Percentiles rank a stretch among this genome's conserved stretches.
phyloP scores from a whole-genome alignment of 1,140 invertebrate genomes.

The Drosophila ironensis region DNA sequence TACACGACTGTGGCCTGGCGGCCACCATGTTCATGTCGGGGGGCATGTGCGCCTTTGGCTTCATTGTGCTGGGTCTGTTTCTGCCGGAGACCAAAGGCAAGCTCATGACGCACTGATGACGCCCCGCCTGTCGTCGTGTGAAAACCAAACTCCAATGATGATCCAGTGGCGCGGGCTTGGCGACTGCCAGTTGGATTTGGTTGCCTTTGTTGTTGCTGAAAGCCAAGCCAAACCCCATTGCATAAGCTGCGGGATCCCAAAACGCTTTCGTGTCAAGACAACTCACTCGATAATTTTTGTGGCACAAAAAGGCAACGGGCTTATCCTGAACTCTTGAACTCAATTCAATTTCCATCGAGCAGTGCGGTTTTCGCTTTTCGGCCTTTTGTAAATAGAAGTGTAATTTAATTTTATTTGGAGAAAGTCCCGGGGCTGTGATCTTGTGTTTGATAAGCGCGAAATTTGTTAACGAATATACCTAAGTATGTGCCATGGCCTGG shows the following conservation, averaged over 20 bases:
- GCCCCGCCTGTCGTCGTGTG: slow-evolving; percentile 43
- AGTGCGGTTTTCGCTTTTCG: slow-evolving; percentile 14
- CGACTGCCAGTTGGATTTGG: slow-evolving; percentile 28
- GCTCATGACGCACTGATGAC: slow-evolving; percentile 57
- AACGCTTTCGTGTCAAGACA: slow-evolving; percentile 20
- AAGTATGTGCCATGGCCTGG: slow-evolving; percentile 4
- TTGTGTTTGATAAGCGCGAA: slow-evolving; percentile 46
- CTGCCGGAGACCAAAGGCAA: slow-evolving; percentile 73
- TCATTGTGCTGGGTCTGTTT: slow-evolving; percentile 61
- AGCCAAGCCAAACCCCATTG: slow-evolving; percentile 29
- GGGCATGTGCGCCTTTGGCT: slow-evolving; percentile 52
- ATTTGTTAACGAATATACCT: slow-evolving; percentile 25
- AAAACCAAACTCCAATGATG: slow-evolving; percentile 25
- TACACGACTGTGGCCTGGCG: slow-evolving; percentile 49
- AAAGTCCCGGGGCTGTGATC: slow-evolving; percentile 55
- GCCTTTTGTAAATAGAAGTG: slow-evolving; percentile 34
- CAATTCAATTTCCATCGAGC: slow-evolving; percentile 60
- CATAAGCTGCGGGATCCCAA: slow-evolving; percentile 41
- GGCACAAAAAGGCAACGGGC: slow-evolving; percentile 32
- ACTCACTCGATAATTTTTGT: slow-evolving; percentile 35
- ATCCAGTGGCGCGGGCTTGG: slow-evolving; percentile 23
- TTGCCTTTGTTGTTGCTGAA: slow-evolving; percentile 26
- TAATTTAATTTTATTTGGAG: slow-evolving; percentile 43
- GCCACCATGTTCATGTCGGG: slow-evolving; percentile 66
- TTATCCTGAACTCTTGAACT: slow-evolving; percentile 72